Evolutionary conservation across 1,140 invertebrate species (phyloP), one percentile per base, ranked within the genome.

Genomic region (Drosophila pachea): DNA sequence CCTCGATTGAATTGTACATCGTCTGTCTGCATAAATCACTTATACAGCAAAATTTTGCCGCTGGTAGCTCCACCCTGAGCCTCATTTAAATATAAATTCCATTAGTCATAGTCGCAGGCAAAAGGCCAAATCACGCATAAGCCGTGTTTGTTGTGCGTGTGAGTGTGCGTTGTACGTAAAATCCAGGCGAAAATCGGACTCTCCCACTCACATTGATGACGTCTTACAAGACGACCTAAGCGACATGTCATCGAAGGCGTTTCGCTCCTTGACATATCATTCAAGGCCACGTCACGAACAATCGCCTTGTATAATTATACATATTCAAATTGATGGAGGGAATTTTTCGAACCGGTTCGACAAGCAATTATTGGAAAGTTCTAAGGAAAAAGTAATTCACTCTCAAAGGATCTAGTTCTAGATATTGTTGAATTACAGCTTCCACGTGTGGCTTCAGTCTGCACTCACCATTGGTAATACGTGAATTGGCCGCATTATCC

Each of bases 401-500:
- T 22, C 3, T 22, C 22, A 22, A 22, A 22, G 22, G 22, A n/a
- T n/a, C n/a, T n/a, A n/a, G n/a, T n/a, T n/a, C n/a, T n/a, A n/a
- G n/a, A n/a, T n/a, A n/a, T n/a, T n/a, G n/a, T n/a, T n/a, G n/a
- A n/a, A n/a, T n/a, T n/a, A n/a, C n/a, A n/a, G n/a, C n/a, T n/a
- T n/a, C n/a, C n/a, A n/a, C n/a, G n/a, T n/a, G n/a, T n/a, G n/a
- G n/a, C n/a, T n/a, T n/a, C 36, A 38, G 14, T 5, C n/a, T 47
- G 11, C 16, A 87, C 86, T 84, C 73, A 88, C 86, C 86, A 82
- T 88, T 88, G 73, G 70, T 74, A 76, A 72, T 60, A 69, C 64
- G 86, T 73, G 78, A 73, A 78, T 84, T 78, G 67, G 77, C 71
- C 58, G 52, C 64, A 74, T 87, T 76, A 71, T 87, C 79, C 62